phyloP scores from a whole-genome alignment of 1,140 invertebrate species.

The Radopholus similis region DNA sequence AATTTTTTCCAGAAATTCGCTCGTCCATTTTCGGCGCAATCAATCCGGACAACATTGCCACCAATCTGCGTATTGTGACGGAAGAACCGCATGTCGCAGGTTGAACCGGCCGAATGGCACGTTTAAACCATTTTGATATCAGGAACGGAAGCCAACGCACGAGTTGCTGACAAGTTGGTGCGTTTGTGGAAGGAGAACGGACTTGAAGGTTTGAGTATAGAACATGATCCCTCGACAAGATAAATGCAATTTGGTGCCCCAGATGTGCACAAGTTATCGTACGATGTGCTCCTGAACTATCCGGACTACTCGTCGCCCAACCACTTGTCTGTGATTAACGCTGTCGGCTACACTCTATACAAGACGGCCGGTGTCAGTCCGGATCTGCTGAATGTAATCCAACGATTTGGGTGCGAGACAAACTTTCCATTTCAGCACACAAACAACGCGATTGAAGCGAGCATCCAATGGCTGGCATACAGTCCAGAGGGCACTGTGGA shows the following conservation, averaged over 20 bases:
- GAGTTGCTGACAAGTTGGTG: slow-evolving; percentile 37
- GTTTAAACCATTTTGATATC: too few species aligned
- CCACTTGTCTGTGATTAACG: slow-evolving; percentile 34
- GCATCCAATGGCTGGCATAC: slow-evolving; percentile 59
- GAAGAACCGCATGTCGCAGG: background rate
- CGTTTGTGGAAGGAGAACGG: slow-evolving; percentile 45
- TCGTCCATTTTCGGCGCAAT: background rate
- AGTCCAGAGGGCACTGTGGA: slow-evolving; percentile 42
- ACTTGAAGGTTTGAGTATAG: slow-evolving; percentile 40
- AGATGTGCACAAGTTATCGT: slow-evolving; percentile 51
- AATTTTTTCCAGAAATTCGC: background rate
- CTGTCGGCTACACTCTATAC: slow-evolving; percentile 26
- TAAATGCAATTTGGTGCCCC: slow-evolving; percentile 11
- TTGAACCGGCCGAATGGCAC: too few species aligned
- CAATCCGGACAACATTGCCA: background rate
- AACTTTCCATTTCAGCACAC: background rate
- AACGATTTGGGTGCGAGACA: background rate
- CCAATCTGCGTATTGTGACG: background rate
- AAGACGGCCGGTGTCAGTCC: slow-evolving; percentile 39
- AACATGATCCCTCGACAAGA: background rate
- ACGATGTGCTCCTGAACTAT: slow-evolving; percentile 51
- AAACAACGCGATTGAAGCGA: background rate
- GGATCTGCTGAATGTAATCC: background rate
- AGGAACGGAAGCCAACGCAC: slow-evolving; percentile 47
- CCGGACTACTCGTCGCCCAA: slow-evolving; percentile 51